Conservation (phyloP, 1,140 invertebrate genomes). For the Solenopsis invicta region DNA sequence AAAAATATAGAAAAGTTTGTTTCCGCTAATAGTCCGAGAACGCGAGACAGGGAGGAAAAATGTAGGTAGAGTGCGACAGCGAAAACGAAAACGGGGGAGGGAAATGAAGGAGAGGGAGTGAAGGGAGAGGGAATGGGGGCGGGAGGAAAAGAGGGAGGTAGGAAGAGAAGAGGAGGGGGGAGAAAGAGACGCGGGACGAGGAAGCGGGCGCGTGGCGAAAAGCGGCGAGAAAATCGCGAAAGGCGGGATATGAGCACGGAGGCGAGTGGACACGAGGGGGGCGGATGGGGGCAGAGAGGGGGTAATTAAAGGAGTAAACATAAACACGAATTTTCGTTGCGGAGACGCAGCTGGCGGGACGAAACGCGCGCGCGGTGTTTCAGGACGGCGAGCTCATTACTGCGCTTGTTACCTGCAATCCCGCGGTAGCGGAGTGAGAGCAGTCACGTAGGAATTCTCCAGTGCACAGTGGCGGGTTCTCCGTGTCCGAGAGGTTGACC, state of each 20-base stretch:
- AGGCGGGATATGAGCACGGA: conserved; percentile 29
- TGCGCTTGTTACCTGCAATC: conserved; percentile 9
- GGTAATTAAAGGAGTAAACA: conserved; percentile 83
- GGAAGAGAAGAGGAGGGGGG: not conserved
- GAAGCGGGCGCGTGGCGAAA: conserved; percentile 28
- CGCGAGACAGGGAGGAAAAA: not conserved
- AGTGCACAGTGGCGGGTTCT: not conserved
- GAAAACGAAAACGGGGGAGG: not conserved
- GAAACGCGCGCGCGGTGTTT: not conserved
- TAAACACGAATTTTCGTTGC: conserved; percentile 79
- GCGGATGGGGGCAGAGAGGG: conserved; percentile 66
- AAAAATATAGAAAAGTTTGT: not conserved
- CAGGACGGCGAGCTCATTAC: not conserved
- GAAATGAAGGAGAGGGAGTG: not conserved
- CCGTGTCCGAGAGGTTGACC: conserved; percentile 66
- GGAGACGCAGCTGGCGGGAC: conserved; percentile 37
- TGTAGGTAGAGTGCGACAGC: not conserved
- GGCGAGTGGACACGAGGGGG: conserved; percentile 35
- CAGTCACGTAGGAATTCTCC: conserved; percentile 18
- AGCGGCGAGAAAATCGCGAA: conserved; percentile 47
- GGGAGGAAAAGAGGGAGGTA: not conserved
- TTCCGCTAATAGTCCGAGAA: not conserved
- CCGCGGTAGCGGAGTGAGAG: not conserved
- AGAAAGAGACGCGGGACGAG: not conserved
- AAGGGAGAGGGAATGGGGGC: not conserved